Evolutionary conservation across 2,113 vertebrate genomes (phyloP), one percentile per base, ranked within the genome.

Genomic region (Sceloporus tristichus): DNA sequence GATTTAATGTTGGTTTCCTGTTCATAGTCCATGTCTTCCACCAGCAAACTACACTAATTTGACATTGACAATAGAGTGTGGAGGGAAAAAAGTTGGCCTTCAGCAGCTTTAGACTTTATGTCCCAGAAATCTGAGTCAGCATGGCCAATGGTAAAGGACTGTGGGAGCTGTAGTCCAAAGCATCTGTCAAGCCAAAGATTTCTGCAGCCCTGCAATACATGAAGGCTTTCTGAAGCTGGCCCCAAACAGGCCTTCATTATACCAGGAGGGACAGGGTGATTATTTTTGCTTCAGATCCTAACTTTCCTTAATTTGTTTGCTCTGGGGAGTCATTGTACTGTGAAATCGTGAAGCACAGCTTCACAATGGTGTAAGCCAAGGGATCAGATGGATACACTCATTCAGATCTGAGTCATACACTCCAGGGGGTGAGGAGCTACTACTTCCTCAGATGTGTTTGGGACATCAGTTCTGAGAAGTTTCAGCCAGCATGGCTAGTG

Each of bases 181-280:
- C 56, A 59, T 59, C 56, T 59, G 56, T 13, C 14, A 10, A 23
- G 68, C 7, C 23, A 70, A 27, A 5, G 25, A 8, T 70, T 27
- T 70, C 68, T 23, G 23, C 5, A 27, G 3, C 68, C 9, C 68
- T 70, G 8, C 23, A 38, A 16, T 65, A 11, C 53, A 65, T 27
- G 27, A n/a, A 38, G 14, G n/a, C 79, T 80, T 13, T 2, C 29
- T 62, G 79, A 78, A 2, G 27, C 27, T 78, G 92, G 88, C 88
- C 91, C 87, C 38, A 75, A 89, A 74, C 9, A 65, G 80, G 86
- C 88, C 83, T 88, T 87, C 83, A 89, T 66, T n/a, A 68, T 71
- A 79, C 59, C 66, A 89, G 34, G 34, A 34, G 34, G 34, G 34
- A 65, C 82, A 85, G 38, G 40, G 70, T 85, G 90, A 86, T 87